These are phyloP conservation scores for Tenodera sinensis DNA, from an alignment of 2,888 invertebrate genomes.

Conservation along the genomic window DNA sequence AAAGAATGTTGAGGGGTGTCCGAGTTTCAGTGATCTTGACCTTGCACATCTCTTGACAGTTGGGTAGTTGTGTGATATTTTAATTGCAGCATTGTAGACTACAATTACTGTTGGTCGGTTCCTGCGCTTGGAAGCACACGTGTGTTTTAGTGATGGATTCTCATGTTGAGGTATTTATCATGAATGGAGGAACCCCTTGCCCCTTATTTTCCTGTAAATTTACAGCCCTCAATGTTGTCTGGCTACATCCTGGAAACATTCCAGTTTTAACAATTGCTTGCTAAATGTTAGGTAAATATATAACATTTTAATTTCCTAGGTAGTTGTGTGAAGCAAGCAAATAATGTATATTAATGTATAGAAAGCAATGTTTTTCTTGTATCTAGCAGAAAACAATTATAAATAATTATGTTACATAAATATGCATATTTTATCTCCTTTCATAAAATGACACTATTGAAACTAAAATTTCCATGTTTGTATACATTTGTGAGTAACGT, in stretches of 20 bases:
- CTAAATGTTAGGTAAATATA: not conserved
- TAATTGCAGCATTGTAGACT: slow-evolving; percentile 17
- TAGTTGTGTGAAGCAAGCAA: not conserved
- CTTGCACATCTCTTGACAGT: not conserved
- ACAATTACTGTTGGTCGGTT: not conserved
- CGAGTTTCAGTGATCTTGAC: not conserved
- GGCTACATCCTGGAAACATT: not conserved
- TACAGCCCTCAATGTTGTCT: not conserved
- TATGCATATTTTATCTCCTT: too few relatives aligned
- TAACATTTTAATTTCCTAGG: not conserved
- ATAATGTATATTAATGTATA: not conserved
- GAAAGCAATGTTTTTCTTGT: too few relatives aligned
- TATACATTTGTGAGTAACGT: too few relatives aligned
- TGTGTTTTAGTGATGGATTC: slow-evolving; percentile 20
- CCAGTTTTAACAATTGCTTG: not conserved
- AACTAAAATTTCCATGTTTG: too few relatives aligned
- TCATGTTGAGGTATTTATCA: slow-evolving; percentile 22
- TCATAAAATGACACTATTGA: too few relatives aligned
- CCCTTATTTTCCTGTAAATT: not conserved
- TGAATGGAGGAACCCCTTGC: slow-evolving; percentile 1
- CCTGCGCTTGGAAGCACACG: not conserved
- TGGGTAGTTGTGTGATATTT: not conserved
- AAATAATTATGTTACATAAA: too few relatives aligned
- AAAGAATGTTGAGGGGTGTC: not conserved
- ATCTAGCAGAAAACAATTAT: too few relatives aligned